phyloP scores from a whole-genome alignment of 2,797 vertebrate species.

The Hydrocynus forskahlii region DNA sequence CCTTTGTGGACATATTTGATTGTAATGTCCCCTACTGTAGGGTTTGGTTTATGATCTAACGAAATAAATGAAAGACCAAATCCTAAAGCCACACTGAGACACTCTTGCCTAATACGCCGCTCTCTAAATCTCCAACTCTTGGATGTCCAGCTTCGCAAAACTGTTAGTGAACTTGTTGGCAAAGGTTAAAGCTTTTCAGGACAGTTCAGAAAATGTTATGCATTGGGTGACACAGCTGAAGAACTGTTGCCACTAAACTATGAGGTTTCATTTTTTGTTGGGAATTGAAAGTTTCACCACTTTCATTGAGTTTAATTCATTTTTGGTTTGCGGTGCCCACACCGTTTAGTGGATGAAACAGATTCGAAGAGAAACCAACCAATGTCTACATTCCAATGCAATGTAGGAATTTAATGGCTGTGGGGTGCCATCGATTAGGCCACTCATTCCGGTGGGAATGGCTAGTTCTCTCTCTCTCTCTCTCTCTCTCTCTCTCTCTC shows the following conservation, averaged over 20 bases:
- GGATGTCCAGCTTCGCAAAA: neutral
- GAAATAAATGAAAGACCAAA: neutral
- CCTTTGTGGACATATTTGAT: neutral
- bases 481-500: constrained; percentile 54
- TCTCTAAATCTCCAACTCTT: neutral
- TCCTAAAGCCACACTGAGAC: neutral
- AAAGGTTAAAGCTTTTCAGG: neutral
- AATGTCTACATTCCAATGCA: constrained; percentile 19
- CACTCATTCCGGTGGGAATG: constrained; percentile 31
- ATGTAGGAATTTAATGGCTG: constrained; percentile 51
- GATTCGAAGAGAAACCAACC: neutral
- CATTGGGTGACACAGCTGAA: neutral
- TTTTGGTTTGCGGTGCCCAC: no score
- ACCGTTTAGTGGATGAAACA: no score
- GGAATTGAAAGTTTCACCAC: neutral
- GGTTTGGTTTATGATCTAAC: neutral
- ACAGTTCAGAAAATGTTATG: neutral
- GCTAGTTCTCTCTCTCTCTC: no score
- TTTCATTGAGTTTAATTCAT: neutral
- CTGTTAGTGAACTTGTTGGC: neutral
- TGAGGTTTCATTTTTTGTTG: neutral
- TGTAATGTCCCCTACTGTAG: neutral
- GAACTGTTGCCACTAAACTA: no score
- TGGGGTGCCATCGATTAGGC: constrained; percentile 34
- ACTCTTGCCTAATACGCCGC: neutral